Percentiles rank a stretch among this genome's conserved stretches.
Evolutionary conservation across 2,797 vertebrate genomes (phyloP).

Genomic region (Lagorchestes hirsutus): DNA sequence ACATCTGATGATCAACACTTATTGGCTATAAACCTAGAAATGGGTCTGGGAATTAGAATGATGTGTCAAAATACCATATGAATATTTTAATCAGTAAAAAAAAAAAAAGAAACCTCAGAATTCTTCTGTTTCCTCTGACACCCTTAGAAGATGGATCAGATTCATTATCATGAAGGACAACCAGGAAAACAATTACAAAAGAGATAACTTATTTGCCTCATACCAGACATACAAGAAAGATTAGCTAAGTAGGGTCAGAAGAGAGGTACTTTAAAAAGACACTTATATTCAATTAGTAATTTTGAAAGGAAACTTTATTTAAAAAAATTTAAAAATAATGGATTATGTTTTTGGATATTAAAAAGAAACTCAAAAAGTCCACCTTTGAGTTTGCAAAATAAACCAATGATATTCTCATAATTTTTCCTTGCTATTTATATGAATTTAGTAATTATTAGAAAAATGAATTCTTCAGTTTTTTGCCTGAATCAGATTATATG

Average conservation of each 20-base stretch:
- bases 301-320: slow-evolving; percentile 56
- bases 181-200: background rate
- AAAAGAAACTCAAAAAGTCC: slow-evolving; percentile 54
- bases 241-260: slow-evolving; percentile 31
- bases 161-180: background rate
- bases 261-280: slow-evolving; percentile 23
- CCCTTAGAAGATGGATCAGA: background rate
- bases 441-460: slow-evolving; percentile 72
- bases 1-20: background rate
- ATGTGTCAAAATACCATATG: background rate
- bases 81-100: background rate
- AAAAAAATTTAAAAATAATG: slow-evolving; percentile 54
- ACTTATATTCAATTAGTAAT: slow-evolving; percentile 44
- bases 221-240: background rate
- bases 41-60: background rate
- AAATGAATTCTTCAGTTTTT: slow-evolving; percentile 68
- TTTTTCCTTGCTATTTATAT: slow-evolving; percentile 66
- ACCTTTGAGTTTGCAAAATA: slow-evolving; percentile 58
- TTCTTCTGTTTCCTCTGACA: background rate
- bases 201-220: background rate
- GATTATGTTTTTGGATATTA: slow-evolving; percentile 66
- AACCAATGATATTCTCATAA: slow-evolving; percentile 69
- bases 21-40: background rate
- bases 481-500: slow-evolving; percentile 67
- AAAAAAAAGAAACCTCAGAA: background rate